phyloP scores from a whole-genome alignment of 2,113 vertebrate genomes.

The Cochlearius cochlearius region DNA sequence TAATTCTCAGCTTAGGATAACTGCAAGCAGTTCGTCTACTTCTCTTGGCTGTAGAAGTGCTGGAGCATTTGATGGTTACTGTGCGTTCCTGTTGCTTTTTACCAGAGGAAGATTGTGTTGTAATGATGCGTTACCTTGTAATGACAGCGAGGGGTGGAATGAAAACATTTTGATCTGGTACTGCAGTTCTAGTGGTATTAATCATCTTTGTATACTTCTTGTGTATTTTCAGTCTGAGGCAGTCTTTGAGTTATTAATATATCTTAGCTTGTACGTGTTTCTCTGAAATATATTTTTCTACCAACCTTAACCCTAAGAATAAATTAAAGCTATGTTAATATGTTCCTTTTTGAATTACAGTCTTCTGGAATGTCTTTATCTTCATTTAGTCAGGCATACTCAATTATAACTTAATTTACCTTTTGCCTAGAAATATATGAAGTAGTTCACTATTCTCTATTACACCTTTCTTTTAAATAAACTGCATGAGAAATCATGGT shows the following conservation, averaged over 20 bases:
- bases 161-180: background rate
- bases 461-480: background rate
- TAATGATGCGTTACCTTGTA: background rate
- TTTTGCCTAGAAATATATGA: background rate
- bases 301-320: background rate
- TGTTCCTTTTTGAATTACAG: background rate
- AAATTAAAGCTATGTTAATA: background rate
- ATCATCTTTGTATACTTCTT: background rate
- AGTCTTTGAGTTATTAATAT: background rate
- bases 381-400: background rate
- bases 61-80: background rate
- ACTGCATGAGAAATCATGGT: background rate
- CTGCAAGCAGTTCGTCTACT: background rate
- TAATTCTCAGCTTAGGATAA: background rate
- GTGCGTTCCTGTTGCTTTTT: background rate
- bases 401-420: background rate
- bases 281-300: background rate
- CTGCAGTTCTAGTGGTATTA: background rate
- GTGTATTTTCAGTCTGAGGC: background rate
- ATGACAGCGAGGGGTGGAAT: background rate
- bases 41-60: background rate
- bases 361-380: background rate
- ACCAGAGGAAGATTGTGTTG: background rate
- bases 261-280: background rate
- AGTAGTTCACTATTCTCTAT: background rate